Conservation (phyloP, 1,140 invertebrate species). For the Neotoxoptera formosana region DNA sequence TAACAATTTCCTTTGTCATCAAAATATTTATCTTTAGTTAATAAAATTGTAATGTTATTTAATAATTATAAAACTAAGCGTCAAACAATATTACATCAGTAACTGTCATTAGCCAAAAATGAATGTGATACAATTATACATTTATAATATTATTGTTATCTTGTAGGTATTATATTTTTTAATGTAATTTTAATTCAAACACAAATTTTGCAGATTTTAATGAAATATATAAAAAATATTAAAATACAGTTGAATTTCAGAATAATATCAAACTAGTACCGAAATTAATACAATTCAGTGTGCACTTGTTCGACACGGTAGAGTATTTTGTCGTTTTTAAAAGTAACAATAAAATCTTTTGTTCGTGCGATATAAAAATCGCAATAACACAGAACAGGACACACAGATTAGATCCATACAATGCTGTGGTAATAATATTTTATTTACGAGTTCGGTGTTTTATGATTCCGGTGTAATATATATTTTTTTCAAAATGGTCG, state of each 20-base stretch:
- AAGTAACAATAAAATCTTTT: conserved; percentile 5
- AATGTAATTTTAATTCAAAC: too few relatives aligned
- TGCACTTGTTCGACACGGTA: background rate
- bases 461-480: background rate
- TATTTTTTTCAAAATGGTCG: background rate
- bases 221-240: background rate
- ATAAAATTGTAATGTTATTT: background rate
- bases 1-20: background rate
- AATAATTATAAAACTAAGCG: background rate
- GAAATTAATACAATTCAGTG: background rate
- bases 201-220: background rate
- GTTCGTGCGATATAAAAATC: background rate
- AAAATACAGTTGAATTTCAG: background rate
- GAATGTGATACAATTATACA: background rate
- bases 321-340: background rate
- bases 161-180: too few relatives aligned
- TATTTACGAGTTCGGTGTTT: background rate
- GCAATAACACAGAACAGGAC: background rate
- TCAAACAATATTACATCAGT: background rate
- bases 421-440: conserved; percentile 6
- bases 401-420: background rate
- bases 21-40: background rate
- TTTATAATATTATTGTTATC: too few relatives aligned
- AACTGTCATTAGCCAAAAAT: background rate
- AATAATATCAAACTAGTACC: background rate